Conservation (phyloP, 2,113 vertebrate genomes). For the Columba livia region DNA sequence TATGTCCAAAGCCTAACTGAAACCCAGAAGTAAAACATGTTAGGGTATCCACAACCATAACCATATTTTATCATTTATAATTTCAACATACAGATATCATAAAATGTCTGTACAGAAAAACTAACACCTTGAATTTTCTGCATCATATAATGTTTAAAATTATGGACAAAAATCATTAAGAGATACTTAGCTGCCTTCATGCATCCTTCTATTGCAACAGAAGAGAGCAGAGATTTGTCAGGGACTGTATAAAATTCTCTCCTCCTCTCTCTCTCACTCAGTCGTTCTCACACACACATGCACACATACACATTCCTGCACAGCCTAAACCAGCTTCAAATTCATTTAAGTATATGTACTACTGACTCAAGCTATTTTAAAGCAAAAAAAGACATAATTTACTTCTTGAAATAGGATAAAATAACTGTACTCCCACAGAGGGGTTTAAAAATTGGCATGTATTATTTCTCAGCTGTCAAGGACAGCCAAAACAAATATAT, state of each 20-base stretch:
- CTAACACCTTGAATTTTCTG: background rate
- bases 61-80: background rate
- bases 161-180: background rate
- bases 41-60: background rate
- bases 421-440: slow-evolving; percentile 8
- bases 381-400: background rate
- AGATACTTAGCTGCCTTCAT: background rate
- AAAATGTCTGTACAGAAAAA: background rate
- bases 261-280: background rate
- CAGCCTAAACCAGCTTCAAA: background rate
- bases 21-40: background rate
- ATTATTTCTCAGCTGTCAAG: slow-evolving; percentile 22
- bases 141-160: background rate
- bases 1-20: background rate
- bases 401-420: slow-evolving; percentile 17
- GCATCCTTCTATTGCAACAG: background rate
- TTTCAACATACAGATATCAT: background rate
- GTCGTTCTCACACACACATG: background rate
- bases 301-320: background rate
- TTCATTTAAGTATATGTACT: background rate
- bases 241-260: background rate
- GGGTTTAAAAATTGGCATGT: background rate
- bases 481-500: slow-evolving; percentile 17
- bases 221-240: background rate
- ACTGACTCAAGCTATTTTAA: slow-evolving; percentile 9